Conservation (phyloP, 2,888 invertebrate species). For the Campoplex capitator region DNA sequence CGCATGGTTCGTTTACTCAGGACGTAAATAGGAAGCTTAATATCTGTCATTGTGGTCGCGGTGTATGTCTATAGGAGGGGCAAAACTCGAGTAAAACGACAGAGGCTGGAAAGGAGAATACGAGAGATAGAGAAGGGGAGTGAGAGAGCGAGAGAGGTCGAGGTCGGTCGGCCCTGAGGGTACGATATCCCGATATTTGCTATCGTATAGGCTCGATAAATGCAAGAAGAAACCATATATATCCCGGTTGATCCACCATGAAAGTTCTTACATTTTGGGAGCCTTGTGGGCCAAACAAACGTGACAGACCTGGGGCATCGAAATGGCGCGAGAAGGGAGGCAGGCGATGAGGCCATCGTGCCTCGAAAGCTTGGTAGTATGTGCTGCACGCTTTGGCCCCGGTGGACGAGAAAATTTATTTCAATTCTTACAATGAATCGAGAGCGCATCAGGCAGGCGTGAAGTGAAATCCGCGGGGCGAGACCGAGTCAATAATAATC, state of each 20-base stretch:
- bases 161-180: conserved; percentile 51
- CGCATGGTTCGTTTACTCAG: conserved; percentile 80
- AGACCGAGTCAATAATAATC: background rate
- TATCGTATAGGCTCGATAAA: conserved; percentile 4
- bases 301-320: conserved; percentile 23
- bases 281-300: conserved; percentile 11
- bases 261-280: conserved; percentile 28
- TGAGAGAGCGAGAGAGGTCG: background rate
- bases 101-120: conserved; percentile 28
- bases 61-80: conserved; percentile 60
- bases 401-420: background rate
- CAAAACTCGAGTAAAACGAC: conserved; percentile 57
- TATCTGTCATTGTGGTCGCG: conserved; percentile 80
- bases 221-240: conserved; percentile 38
- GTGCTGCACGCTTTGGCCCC: background rate
- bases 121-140: background rate
- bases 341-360: background rate
- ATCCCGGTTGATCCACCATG: conserved; percentile 27
- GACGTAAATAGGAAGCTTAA: conserved; percentile 82
- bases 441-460: background rate
- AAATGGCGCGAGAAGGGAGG: too few species aligned
- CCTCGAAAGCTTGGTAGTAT: background rate
- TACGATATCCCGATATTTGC: conserved; percentile 60
- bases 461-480: background rate
- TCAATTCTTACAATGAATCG: background rate